Percentiles rank a stretch among this genome's conserved stretches.
Evolutionary conservation across 2,797 vertebrate species (phyloP).

Genomic region (Hapalemur alaotrensis): DNA sequence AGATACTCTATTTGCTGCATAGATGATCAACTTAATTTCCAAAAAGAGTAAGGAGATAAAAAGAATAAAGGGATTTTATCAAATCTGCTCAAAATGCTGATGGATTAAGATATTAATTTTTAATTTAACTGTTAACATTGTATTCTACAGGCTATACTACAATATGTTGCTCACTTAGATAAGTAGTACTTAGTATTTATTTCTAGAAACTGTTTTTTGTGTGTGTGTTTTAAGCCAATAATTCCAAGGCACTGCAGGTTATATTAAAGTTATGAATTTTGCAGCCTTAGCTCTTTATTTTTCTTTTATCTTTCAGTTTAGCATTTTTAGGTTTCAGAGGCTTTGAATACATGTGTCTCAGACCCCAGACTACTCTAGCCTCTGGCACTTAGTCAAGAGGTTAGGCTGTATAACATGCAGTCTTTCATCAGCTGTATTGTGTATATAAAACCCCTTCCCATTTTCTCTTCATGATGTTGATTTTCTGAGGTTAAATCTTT

Average conservation of each 20-base stretch:
- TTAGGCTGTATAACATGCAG: background rate
- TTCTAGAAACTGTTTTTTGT: background rate
- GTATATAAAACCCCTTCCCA: slow-evolving; percentile 8
- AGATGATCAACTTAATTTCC: background rate
- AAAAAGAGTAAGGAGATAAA: background rate
- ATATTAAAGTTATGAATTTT: background rate
- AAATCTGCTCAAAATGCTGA: background rate
- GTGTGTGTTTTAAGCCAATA: background rate
- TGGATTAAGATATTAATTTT: background rate
- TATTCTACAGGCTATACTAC: background rate
- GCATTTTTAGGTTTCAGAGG: background rate
- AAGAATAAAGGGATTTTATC: background rate
- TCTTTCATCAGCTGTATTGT: slow-evolving; percentile 54
- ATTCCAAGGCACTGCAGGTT: background rate
- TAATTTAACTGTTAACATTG: background rate
- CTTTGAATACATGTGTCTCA: slow-evolving; percentile 11
- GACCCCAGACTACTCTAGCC: background rate
- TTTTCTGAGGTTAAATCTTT: slow-evolving; percentile 48
- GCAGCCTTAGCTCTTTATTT: background rate
- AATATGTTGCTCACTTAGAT: background rate
- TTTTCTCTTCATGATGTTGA: slow-evolving; percentile 44
- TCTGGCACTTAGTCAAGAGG: slow-evolving; percentile 41
- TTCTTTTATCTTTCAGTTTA: slow-evolving; percentile 2
- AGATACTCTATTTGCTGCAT: background rate
- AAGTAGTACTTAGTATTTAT: background rate